Base-by-base conservation (phyloP, 2,113 vertebrate species). In the Pachyramphus minor region DNA sequence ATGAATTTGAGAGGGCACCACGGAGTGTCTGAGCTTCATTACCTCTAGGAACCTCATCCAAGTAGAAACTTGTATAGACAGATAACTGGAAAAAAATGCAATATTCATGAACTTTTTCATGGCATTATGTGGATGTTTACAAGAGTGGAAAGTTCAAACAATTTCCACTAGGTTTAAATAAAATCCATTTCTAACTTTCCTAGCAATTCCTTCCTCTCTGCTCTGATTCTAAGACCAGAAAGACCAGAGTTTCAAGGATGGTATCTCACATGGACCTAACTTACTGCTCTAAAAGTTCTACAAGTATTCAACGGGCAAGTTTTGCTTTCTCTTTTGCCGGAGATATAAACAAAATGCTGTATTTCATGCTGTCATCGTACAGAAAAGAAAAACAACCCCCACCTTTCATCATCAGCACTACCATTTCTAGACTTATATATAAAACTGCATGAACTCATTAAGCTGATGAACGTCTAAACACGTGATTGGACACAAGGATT, bases 1-100 rank as follows among this genome's bases (percentile, higher is more conserved):
- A 99, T 74, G 99, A 99, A 97, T 98, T 99, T 97, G 99, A 99
- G 95, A 98, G 99, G 98, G 99, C 98, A 92, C 99, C 99, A 74
- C 98, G 99, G 97, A 99, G 99, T 96, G 99, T 99, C 97, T 99
- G 98, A 99, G 93, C 95, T 96, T 78, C 84, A 87, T 97, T 98
- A 98, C 97, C 98, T 97, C 97, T 97, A 97, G 93, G 97, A 98
- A 98, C 98, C 97, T 98, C 94, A 97, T 97, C 97, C 92, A 81
- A 97, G 96, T 97, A 95, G 97, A 98, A 97, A 98, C 98, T 98
- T 98, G 93, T 98, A 98, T 97, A 98, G 98, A 98, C 96, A 98
- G 96, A 98, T 97, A 98, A 98, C 98, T 98, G 98, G 98, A 98
- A 98, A 98, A 95, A 98, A 98, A 98, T 98, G 98, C 98, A 98